Conservation (phyloP, 2,888 invertebrate species). For the Stramonita haemastoma region DNA sequence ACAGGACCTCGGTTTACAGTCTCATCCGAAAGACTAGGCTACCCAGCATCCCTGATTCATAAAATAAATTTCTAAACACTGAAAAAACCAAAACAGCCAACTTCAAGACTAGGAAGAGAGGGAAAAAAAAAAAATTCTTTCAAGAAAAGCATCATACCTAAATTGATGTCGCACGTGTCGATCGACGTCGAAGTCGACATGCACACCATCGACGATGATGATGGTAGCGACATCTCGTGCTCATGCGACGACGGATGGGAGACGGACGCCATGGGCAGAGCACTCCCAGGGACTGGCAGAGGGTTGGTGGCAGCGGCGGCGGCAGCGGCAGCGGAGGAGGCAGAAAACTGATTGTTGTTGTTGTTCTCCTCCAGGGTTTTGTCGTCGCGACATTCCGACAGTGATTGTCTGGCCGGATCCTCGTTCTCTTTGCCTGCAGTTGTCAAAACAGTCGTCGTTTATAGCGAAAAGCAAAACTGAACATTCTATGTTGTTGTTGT, state of each 20-base stretch:
- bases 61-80: too few relatives aligned
- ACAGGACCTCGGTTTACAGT: too few relatives aligned
- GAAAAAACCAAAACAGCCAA: too few relatives aligned
- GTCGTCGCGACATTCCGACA: constrained; percentile 55
- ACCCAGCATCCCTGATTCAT: too few relatives aligned
- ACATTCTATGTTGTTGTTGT: too few relatives aligned
- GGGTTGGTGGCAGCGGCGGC: constrained; percentile 23
- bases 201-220: constrained; percentile 18
- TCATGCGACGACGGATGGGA: not conserved
- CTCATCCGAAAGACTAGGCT: too few relatives aligned
- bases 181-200: constrained; percentile 14
- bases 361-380: constrained; percentile 55
- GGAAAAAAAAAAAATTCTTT: not conserved
- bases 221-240: not conserved
- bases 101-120: too few relatives aligned
- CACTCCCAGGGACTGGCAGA: not conserved
- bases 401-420: constrained; percentile 55
- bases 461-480: too few relatives aligned
- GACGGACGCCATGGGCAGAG: not conserved
- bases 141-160: not conserved
- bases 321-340: constrained; percentile 25
- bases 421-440: constrained; percentile 72
- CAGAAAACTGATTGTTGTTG: constrained; percentile 51
- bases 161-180: constrained; percentile 24
- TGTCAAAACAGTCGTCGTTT: not conserved